These are phyloP conservation scores for Istiophorus platypterus DNA, from an alignment of 2,113 vertebrate species.

Conservation along the genomic window DNA sequence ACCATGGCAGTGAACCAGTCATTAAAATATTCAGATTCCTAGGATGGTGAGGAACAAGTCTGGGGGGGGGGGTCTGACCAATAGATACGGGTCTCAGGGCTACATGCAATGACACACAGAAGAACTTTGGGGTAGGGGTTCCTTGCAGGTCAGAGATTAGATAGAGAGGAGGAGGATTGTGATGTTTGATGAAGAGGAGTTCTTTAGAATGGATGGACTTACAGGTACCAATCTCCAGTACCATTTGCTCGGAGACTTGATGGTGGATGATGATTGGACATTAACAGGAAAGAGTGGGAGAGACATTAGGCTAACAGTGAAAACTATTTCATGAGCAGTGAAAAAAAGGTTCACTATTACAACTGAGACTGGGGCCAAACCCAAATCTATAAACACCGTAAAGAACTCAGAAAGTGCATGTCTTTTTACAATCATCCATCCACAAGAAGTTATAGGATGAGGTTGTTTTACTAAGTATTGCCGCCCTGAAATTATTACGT, in stretches of 20 bases:
- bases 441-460: not conserved
- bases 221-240: constrained; percentile 98
- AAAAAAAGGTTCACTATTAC: not conserved
- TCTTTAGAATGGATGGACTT: constrained; percentile 85
- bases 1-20: not conserved
- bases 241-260: constrained; percentile 97
- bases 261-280: constrained; percentile 77
- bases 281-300: constrained; percentile 70
- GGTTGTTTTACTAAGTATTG: not conserved
- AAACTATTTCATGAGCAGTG: too few species aligned
- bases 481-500: not conserved
- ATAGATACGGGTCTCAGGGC: constrained; percentile 40
- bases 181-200: constrained; percentile 13
- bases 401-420: not conserved
- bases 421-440: too few species aligned
- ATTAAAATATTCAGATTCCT: constrained; percentile 1
- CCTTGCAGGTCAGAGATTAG: constrained; percentile 29
- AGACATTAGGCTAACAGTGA: constrained; percentile 59
- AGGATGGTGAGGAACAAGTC: not conserved
- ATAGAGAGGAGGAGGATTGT: constrained; percentile 8
- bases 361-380: not conserved
- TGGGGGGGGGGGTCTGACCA: not conserved
- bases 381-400: not conserved
- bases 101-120: constrained; percentile 63
- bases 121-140: not conserved